Percentiles rank a stretch among this genome's conserved stretches.
These are phyloP conservation scores for Dasypogon diadema DNA, from an alignment of 2,888 invertebrate genomes.

Conservation along the genomic window DNA sequence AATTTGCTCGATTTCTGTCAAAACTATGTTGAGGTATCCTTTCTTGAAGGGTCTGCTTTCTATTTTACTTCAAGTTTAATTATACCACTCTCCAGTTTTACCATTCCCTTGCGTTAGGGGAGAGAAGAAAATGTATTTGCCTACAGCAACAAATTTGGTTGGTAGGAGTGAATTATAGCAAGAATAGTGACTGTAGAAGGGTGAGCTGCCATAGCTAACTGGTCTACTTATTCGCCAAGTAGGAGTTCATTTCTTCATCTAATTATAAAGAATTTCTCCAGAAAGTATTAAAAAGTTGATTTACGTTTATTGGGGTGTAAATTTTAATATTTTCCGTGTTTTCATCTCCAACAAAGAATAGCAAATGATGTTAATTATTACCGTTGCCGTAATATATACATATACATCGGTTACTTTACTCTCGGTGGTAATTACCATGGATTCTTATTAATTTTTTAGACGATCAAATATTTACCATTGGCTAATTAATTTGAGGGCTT, in stretches of 20 bases:
- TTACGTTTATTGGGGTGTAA: slow-evolving; percentile 47
- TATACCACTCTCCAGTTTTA: not conserved
- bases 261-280: slow-evolving; percentile 35
- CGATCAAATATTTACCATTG: slow-evolving; percentile 44
- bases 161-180: slow-evolving; percentile 32
- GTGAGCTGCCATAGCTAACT: not conserved
- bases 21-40: slow-evolving; percentile 21
- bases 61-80: slow-evolving; percentile 37
- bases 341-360: not conserved
- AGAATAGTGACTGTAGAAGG: not conserved
- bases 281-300: slow-evolving; percentile 43
- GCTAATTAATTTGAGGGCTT: slow-evolving; percentile 44
- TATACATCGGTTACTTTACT: not conserved
- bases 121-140: slow-evolving; percentile 28
- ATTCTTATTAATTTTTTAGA: slow-evolving; percentile 48
- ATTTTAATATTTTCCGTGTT: slow-evolving; percentile 42
- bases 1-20: slow-evolving; percentile 18
- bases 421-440: slow-evolving; percentile 31
- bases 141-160: slow-evolving; percentile 37
- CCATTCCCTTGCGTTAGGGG: not conserved
- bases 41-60: slow-evolving; percentile 21
- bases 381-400: slow-evolving; percentile 7
- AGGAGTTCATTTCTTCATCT: slow-evolving; percentile 8
- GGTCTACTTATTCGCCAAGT: not conserved
- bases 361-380: slow-evolving; percentile 28